Conservation (phyloP, 2,888 invertebrate species). For the Choristoneura rosaceana region DNA sequence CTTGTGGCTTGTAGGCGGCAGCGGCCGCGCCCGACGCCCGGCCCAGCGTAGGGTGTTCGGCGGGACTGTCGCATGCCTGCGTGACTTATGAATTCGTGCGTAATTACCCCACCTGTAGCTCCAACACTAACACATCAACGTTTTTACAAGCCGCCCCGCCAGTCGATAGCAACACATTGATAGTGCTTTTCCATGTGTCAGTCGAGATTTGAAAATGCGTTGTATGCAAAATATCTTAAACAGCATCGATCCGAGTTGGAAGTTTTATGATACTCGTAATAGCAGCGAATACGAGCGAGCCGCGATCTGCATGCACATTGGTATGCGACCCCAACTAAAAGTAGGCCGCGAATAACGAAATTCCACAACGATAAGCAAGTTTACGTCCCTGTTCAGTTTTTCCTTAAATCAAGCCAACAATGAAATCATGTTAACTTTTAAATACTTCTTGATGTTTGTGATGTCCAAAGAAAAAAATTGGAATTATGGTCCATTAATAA, state of each 20-base stretch:
- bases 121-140: conserved; percentile 22
- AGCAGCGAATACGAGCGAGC: conserved; percentile 20
- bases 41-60: conserved; percentile 18
- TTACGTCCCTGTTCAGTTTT: conserved; percentile 7
- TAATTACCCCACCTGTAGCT: conserved; percentile 42
- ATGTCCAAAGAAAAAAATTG: background rate
- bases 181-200: background rate
- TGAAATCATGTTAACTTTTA: background rate
- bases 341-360: conserved; percentile 41
- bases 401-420: background rate
- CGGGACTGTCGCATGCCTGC: conserved; percentile 39
- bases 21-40: conserved; percentile 32
- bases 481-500: background rate
- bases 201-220: background rate
- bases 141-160: conserved; percentile 14
- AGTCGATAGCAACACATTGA: conserved; percentile 25
- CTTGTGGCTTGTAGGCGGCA: conserved; percentile 11
- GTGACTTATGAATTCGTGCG: conserved; percentile 35
- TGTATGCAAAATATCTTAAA: background rate
- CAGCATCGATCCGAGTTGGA: background rate
- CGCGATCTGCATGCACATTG: conserved; percentile 36
- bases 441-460: background rate
- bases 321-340: conserved; percentile 39
- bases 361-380: conserved; percentile 39
- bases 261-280: conserved; percentile 25